Evolutionary conservation across 2,888 invertebrate genomes (phyloP), one percentile per base, ranked within the genome.

Genomic region (Hyles lineata): DNA sequence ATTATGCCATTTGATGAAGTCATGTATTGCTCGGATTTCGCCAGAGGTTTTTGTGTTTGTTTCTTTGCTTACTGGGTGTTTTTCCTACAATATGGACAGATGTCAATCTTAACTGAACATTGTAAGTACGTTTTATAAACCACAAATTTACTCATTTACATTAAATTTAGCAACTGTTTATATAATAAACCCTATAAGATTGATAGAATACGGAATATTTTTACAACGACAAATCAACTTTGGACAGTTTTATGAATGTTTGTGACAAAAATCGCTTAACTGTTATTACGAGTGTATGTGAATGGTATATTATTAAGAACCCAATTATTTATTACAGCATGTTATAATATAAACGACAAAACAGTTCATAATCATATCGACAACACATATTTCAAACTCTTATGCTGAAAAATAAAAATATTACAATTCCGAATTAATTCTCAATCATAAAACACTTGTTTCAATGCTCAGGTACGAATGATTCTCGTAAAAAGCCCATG

Each of bases 401-500:
- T 5, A 6, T 21, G 63, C 15, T 9, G 15, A 67, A 23, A 15
- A 2, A 21, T 50, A 43, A 50, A 50, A n/a, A 21, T 43, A 21
- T 67, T 67, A 21, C 11, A 15, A 21, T 17, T 25, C 15, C n/a
- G 15, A 7, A 50, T 17, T 23, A 21, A 21, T 15, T 21, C 43
- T 29, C 19, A 62, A 62, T n/a, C 43, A 43, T 17, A 67, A 21
- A 21, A 67, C 67, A 23, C 1, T 15, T 67, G 67, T 67, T 67
- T 15, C 21, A 35, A 6, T 63, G 15, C 11, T 21, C 63, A 50
- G 17, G 17, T 63, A 63, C 67, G 50, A 63, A 67, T 67, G 67
- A 43, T 67, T 50, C 67, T 50, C 11, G 43, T 23, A 50, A 75
- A 76, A 77, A 78, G 74, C 71, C 55, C 43, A 43, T 55, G 76